Base-by-base conservation (phyloP, 2,888 invertebrate species). In the Nomada ruficornis region DNA sequence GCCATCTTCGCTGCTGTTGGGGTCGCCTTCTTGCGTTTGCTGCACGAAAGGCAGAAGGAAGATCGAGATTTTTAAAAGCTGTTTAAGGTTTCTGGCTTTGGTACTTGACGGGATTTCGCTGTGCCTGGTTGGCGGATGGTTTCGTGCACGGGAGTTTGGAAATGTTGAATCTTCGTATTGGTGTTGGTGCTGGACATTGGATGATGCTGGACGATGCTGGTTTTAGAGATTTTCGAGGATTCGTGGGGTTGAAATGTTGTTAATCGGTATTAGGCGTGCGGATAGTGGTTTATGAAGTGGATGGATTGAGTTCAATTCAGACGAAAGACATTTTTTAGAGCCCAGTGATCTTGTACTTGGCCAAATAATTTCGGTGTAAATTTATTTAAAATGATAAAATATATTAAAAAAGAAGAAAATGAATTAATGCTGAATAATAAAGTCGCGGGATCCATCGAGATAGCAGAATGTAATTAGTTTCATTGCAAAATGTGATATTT, bases 1-100 rank as follows among this genome's bases (percentile, higher is more conserved):
- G 54, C 42, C 93, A n/a, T 94, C 94, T 1, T 95, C 95, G 85
- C 52, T 36, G 29, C 95, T 95, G 85, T 54, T 29, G 26, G 42
- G 18, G 59, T 52, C 15, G 80, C 70, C 75, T 84, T 88, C 52
- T 86, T 88, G 65, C 88, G 85, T 23, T 88, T 88, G 64, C 88
- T 88, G 67, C 26, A 75, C 63, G 76, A 9, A 60, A 29, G 10
- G 18, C 36, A 62, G 57, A 65, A 79, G 68, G 15, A 70, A 54
- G 26, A n/a, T 52, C 29, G 18, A 26, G 7, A 44, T 52, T 54
- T 15, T 29, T 68, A 52, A 20, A 5, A n/a, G 3, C 9, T 47
- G 23, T 70, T 59, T 47, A n/a, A 5, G 36, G 36, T 36, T 29
- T 36, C 36, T 36, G 36, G 36, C 29, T 36, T 36, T 36, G 36